Evolutionary conservation across 2,888 invertebrate species (phyloP), one percentile per base, ranked within the genome.

Genomic region (Drosophila neonasuta): DNA sequence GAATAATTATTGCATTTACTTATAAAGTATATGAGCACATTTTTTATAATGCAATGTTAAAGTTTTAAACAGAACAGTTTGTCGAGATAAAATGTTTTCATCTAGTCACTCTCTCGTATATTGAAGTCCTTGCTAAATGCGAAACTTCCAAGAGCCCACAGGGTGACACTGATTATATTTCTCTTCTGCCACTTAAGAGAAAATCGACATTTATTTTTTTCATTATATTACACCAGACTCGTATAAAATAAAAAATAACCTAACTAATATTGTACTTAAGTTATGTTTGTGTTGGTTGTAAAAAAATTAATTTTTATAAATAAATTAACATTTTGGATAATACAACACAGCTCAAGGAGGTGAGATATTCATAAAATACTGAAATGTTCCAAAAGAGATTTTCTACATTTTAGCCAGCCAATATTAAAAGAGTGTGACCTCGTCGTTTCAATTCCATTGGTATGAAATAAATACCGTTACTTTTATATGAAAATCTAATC

Each of bases 161-260:
- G 62, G 50, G 49, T 51, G 55, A 46, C 8, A 34, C n/a, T 44
- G 1, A 42, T 32, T 44, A 8, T 57, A 29, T 39, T 24, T 36
- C 10, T 11, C 29, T 57, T 36, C 50, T 39, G 20, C 10, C 13
- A 29, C 32, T 11, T 15, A 13, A 59, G 64, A 55, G 24, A 24
- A 24, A 24, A 24, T 24, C 24, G 24, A 24, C 24, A 24, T 4
- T 24, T 32, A 17, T 5, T n/a, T 34, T 42, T 42, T 74, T 29
- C 49, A 68, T 20, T n/a, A 7, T 29, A 1, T 71, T 61, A 69
- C 63, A 30, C n/a, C 24, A 24, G 24, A 24, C 24, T 24, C 24
- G 24, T 24, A 24, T 6, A 6, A 6, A 5, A 5, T 24, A 24
- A 24, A 24, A 24, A 24, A 24, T 24, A 5, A 24, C 6, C 6